phyloP scores from a whole-genome alignment of 2,797 vertebrate species.

The Iguana delicatissima region DNA sequence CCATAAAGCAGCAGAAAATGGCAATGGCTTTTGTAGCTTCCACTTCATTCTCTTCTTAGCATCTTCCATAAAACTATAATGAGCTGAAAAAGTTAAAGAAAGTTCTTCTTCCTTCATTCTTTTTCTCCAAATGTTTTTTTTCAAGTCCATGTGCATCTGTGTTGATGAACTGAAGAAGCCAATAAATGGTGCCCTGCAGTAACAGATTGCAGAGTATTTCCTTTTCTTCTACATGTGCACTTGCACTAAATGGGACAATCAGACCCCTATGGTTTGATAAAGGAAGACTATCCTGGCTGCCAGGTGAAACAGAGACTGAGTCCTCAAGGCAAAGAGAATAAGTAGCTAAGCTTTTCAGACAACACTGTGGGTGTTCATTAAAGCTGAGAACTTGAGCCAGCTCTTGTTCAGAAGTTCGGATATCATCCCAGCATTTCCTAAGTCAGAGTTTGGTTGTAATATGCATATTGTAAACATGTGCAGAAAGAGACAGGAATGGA shows the following conservation, averaged over 20 bases:
- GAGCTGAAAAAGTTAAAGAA: neutral
- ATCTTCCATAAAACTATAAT: neutral
- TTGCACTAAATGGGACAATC: conserved; percentile 18
- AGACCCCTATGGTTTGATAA: conserved; percentile 22
- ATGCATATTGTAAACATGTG: neutral
- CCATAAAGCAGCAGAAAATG: neutral
- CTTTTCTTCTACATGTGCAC: conserved; percentile 12
- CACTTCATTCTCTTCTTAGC: neutral
- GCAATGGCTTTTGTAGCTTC: neutral
- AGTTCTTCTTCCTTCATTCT: neutral
- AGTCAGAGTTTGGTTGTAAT: neutral
- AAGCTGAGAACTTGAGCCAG: neutral
- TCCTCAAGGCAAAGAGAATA: conserved; percentile 28
- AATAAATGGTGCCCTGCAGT: neutral
- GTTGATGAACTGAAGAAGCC: neutral
- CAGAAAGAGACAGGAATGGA: neutral
- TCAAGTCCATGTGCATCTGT: neutral
- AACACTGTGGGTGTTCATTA: neutral
- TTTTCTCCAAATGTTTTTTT: neutral
- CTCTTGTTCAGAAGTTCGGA: conserved; percentile 19
- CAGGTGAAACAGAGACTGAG: conserved; percentile 5
- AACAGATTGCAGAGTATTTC: neutral
- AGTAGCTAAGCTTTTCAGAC: conserved; percentile 22
- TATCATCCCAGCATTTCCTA: neutral
- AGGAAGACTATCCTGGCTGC: neutral